Conservation (phyloP, 1,140 invertebrate genomes). For the Nixonia krombeini region DNA sequence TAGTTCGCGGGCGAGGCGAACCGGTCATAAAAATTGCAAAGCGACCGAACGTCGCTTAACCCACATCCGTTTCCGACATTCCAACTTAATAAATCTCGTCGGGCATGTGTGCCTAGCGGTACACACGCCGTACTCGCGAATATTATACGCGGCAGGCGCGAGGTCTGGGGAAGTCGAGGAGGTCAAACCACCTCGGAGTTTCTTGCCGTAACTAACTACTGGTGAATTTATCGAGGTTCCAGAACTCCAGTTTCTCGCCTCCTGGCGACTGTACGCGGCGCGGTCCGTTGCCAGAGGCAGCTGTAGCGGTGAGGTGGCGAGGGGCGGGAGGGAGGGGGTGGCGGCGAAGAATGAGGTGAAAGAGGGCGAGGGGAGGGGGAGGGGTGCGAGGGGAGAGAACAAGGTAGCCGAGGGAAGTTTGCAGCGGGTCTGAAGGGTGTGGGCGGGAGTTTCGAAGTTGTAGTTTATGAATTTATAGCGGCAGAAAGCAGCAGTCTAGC, state of each 20-base stretch:
- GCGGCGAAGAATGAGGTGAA: too few species aligned
- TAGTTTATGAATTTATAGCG: slow-evolving; percentile 72
- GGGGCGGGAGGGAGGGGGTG: slow-evolving; percentile 22
- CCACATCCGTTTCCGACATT: slow-evolving; percentile 47
- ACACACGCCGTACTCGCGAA: slow-evolving; percentile 17
- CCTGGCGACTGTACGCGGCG: slow-evolving; percentile 20
- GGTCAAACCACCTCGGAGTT: slow-evolving; percentile 54
- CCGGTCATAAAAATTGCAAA: slow-evolving; percentile 34
- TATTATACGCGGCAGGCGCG: slow-evolving; percentile 19
- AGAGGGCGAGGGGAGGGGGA: slow-evolving; percentile 1
- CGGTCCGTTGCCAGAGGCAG: slow-evolving; percentile 36
- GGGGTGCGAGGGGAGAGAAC: slow-evolving; percentile 16
- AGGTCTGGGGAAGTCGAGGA: slow-evolving; percentile 20
- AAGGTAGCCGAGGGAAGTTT: slow-evolving; percentile 63
- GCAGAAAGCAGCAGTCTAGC: slow-evolving; percentile 57
- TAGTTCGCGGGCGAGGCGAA: neutral
- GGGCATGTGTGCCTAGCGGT: neutral
- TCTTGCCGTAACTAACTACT: slow-evolving; percentile 68
- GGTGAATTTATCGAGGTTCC: slow-evolving; percentile 67
- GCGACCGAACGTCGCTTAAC: slow-evolving; percentile 31
- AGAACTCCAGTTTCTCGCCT: slow-evolving; percentile 60
- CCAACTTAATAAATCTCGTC: slow-evolving; percentile 44
- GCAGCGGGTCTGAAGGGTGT: slow-evolving; percentile 22
- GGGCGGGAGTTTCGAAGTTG: slow-evolving; percentile 60
- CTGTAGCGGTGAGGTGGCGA: slow-evolving; percentile 10